Percentiles rank a stretch among this genome's conserved stretches.
These are phyloP conservation scores for Athalia rosae DNA, from an alignment of 2,888 invertebrate genomes.

Conservation along the genomic window DNA sequence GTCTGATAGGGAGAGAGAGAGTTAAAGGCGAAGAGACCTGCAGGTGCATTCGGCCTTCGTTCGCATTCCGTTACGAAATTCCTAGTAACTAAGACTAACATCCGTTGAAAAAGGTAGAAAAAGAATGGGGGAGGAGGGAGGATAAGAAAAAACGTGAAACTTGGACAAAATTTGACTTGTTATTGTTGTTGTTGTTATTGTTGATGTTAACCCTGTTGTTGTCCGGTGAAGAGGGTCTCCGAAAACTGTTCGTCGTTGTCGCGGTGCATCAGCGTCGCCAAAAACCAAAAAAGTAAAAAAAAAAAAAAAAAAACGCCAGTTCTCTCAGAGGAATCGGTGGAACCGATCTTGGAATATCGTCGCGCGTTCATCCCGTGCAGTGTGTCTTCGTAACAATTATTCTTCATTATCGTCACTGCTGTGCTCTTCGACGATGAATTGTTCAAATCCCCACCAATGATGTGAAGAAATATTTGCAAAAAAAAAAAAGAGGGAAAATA, in stretches of 20 bases:
- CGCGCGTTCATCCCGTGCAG: too few species aligned
- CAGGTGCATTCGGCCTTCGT: slow-evolving; percentile 29
- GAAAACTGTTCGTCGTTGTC: not conserved
- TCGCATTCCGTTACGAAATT: too few species aligned
- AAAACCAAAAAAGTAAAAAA: too few species aligned
- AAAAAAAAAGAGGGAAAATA: not conserved
- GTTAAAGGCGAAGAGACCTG: slow-evolving; percentile 14
- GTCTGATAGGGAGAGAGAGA: not conserved
- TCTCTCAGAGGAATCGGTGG: too few species aligned
- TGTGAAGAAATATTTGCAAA: not conserved
- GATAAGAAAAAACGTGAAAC: not conserved
- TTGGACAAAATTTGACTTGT: not conserved
- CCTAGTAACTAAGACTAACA: too few species aligned
- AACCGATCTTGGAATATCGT: too few species aligned
- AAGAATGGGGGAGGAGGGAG: not conserved
- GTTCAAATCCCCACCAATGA: too few species aligned
- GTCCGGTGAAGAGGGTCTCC: not conserved
- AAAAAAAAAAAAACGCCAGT: too few species aligned
- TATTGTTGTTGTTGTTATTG: slow-evolving; percentile 12
- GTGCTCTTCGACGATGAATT: too few species aligned
- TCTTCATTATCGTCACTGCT: too few species aligned
- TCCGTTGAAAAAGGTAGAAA: not conserved
- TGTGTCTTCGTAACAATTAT: too few species aligned
- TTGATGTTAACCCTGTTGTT: slow-evolving; percentile 8
- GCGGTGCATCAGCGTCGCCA: not conserved